Conservation (phyloP, 2,113 vertebrate genomes). For the Pollachius pollachius region DNA sequence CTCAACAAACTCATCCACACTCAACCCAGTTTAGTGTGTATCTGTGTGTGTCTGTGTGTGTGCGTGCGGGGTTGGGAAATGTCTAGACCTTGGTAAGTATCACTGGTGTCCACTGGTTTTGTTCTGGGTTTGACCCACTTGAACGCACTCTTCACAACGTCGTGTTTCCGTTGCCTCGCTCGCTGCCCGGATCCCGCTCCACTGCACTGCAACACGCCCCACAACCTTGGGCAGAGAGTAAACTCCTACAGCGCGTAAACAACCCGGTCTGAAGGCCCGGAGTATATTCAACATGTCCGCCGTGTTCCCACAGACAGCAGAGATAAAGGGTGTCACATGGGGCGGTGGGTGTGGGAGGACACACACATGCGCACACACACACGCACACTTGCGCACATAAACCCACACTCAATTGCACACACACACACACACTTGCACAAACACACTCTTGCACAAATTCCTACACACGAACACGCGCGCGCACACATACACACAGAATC, state of each 20-base stretch:
- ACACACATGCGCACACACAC: no score
- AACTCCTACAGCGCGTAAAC: not conserved
- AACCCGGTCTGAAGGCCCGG: slow-evolving; percentile 7
- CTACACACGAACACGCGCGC: slow-evolving; percentile 30
- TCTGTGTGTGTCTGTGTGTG: no score
- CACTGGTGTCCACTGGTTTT: not conserved
- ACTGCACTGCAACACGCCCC: slow-evolving; percentile 3
- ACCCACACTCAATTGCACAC: slow-evolving; percentile 11
- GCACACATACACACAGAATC: not conserved
- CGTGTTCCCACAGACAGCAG: slow-evolving; percentile 14
- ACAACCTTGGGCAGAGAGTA: not conserved
- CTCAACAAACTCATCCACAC: slow-evolving; percentile 13
- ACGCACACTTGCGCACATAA: no score
- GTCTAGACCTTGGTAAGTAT: not conserved
- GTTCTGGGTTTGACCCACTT: not conserved
- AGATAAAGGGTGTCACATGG: slow-evolving; percentile 59
- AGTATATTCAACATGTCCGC: slow-evolving; percentile 1
- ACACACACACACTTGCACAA: slow-evolving; percentile 18
- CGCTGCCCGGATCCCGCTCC: not conserved
- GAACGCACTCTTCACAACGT: not conserved
- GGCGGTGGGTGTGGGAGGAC: not conserved
- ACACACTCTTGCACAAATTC: not conserved
- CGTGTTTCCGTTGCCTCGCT: not conserved
- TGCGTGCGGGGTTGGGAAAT: not conserved
- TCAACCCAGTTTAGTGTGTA: not conserved